Conservation (phyloP, 2,113 vertebrate species). For the Oplegnathus fasciatus region DNA sequence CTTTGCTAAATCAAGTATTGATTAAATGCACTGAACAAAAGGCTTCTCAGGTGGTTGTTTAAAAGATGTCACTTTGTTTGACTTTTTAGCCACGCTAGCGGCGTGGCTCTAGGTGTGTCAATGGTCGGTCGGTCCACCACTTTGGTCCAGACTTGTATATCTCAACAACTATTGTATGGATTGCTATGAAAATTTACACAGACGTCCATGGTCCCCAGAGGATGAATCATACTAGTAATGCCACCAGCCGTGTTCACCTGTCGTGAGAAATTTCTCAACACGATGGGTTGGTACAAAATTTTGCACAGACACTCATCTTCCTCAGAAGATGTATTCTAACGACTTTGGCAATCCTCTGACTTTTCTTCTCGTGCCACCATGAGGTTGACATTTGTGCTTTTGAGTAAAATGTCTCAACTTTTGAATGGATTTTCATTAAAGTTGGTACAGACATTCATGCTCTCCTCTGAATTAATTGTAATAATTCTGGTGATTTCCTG, state of each 20-base stretch:
- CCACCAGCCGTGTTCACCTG: neutral
- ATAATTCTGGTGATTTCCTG: neutral
- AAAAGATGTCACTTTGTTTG: slow-evolving; percentile 5
- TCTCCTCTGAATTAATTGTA: neutral
- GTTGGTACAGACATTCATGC: neutral
- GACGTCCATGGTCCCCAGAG: neutral
- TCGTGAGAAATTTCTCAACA: too few species aligned
- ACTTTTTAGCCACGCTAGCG: neutral
- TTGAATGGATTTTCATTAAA: too few species aligned
- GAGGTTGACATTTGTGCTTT: neutral
- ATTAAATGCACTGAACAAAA: slow-evolving; percentile 28
- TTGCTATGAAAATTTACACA: neutral
- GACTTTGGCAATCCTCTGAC: neutral
- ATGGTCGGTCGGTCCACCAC: neutral
- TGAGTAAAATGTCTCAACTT: too few species aligned
- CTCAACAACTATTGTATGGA: neutral
- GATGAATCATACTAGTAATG: neutral
- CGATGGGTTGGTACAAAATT: too few species aligned
- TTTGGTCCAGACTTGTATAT: neutral
- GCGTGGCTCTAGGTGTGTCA: neutral
- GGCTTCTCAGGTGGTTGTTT: neutral
- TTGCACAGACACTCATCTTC: too few species aligned
- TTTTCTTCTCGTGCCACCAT: neutral
- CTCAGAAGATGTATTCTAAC: too few species aligned
- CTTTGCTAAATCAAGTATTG: slow-evolving; percentile 45